Percentiles rank a stretch among this genome's conserved stretches.
Evolutionary conservation across 2,888 invertebrate species (phyloP).

Genomic region (Dryobota labecula): DNA sequence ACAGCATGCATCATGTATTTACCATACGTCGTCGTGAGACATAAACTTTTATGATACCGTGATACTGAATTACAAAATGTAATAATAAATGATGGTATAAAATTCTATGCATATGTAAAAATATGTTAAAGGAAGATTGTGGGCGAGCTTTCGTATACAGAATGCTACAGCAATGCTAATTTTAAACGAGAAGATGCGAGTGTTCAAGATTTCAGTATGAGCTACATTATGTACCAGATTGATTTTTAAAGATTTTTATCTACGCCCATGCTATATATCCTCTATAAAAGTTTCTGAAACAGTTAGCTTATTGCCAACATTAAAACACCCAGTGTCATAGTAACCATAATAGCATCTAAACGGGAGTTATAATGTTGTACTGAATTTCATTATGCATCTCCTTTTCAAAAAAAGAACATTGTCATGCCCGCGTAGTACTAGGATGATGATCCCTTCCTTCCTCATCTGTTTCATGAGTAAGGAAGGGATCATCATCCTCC

Average conservation of each 20-base stretch:
- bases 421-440: too few relatives aligned
- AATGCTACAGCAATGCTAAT: background rate
- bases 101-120: slow-evolving; percentile 49
- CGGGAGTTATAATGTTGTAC: too few relatives aligned
- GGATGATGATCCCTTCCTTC: too few relatives aligned
- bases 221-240: background rate
- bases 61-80: slow-evolving; percentile 56
- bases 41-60: slow-evolving; percentile 45
- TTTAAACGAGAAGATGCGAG: background rate
- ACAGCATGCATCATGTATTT: slow-evolving; percentile 49
- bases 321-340: too few relatives aligned
- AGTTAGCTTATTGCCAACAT: too few relatives aligned
- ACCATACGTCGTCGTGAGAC: slow-evolving; percentile 36
- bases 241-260: background rate
- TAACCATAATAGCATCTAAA: too few relatives aligned
- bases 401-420: too few relatives aligned
- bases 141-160: background rate
- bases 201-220: background rate
- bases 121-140: slow-evolving; percentile 28
- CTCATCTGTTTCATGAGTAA: too few relatives aligned
- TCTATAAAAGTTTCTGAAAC: too few relatives aligned
- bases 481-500: too few relatives aligned
- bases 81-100: slow-evolving; percentile 38
- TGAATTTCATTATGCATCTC: too few relatives aligned
- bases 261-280: too few relatives aligned